Evolutionary conservation across 2,113 vertebrate species (phyloP).

Genomic region (Phainopepla nitens): DNA sequence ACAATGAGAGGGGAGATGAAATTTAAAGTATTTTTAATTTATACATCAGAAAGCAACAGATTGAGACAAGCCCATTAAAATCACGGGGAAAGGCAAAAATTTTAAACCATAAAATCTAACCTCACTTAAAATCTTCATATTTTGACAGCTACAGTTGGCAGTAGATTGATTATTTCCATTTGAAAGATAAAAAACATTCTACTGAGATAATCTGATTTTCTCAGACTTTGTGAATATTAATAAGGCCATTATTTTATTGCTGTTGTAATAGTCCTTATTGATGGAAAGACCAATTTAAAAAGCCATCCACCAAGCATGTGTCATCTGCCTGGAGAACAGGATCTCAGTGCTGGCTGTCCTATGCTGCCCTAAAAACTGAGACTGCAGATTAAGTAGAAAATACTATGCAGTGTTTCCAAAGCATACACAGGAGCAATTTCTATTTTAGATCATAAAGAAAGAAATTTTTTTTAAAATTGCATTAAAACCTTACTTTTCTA

Average conservation of each 20-base stretch:
- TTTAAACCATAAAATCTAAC: neutral
- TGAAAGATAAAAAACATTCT: constrained; percentile 1
- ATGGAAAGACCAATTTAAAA: neutral
- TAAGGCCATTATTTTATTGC: neutral
- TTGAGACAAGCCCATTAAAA: neutral
- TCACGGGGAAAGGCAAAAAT: neutral
- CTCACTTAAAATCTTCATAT: neutral
- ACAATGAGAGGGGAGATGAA: rapidly evolving
- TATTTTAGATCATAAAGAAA: neutral
- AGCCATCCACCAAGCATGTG: neutral
- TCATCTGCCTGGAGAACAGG: neutral
- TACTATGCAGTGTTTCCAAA: neutral
- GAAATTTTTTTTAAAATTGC: neutral
- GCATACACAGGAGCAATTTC: neutral
- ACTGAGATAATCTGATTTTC: neutral
- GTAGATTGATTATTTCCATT: constrained; percentile 6
- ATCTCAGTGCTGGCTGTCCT: neutral
- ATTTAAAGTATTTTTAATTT: neutral
- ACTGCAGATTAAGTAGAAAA: neutral
- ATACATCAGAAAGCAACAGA: neutral
- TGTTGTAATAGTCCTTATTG: neutral
- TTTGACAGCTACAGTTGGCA: neutral
- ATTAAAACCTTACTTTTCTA: neutral
- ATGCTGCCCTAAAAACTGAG: neutral
- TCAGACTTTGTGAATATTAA: constrained; percentile 17